These are phyloP conservation scores for Caenorhabditis auriculariae DNA, from an alignment of 2,888 invertebrate species.

Conservation along the genomic window DNA sequence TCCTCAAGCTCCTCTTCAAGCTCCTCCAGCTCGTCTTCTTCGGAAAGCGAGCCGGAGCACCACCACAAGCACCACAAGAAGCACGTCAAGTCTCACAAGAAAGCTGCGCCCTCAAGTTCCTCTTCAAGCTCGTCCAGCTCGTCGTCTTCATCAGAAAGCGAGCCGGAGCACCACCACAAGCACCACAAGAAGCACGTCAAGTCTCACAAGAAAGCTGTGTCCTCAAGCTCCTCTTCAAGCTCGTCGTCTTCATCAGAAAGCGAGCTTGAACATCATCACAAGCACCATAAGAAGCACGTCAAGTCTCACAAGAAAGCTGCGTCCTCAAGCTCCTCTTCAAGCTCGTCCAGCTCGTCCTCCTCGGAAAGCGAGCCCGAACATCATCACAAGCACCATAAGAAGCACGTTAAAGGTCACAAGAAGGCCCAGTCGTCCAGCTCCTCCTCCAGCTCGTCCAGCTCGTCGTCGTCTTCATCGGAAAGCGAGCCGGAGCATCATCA, in stretches of 20 bases:
- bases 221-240: conserved; percentile 7
- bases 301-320: conserved; percentile 20
- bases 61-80: conserved; percentile 14
- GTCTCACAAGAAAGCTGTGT: conserved; percentile 12
- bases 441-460: conserved; percentile 7
- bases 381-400: neutral
- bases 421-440: conserved; percentile 4
- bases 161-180: conserved; percentile 7
- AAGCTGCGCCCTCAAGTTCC: conserved; percentile 2
- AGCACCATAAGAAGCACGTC: conserved; percentile 13
- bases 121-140: conserved; percentile 7
- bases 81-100: conserved; percentile 8
- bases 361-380: conserved; percentile 2
- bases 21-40: conserved; percentile 5
- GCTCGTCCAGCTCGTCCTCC: conserved; percentile 2
- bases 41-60: conserved; percentile 14
- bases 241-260: conserved; percentile 7
- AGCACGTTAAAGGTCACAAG: no score
- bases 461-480: conserved; percentile 17
- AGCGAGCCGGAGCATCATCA: conserved; percentile 12
- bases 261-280: conserved; percentile 20
- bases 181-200: conserved; percentile 10
- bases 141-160: conserved; percentile 11
- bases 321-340: conserved; percentile 3
- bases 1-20: no score